A percentile compares a stretch with the other conserved stretches of the same genome.
Evolutionary conservation across 1,140 invertebrate species (phyloP).

Genomic region (Drosophila bocqueti): DNA sequence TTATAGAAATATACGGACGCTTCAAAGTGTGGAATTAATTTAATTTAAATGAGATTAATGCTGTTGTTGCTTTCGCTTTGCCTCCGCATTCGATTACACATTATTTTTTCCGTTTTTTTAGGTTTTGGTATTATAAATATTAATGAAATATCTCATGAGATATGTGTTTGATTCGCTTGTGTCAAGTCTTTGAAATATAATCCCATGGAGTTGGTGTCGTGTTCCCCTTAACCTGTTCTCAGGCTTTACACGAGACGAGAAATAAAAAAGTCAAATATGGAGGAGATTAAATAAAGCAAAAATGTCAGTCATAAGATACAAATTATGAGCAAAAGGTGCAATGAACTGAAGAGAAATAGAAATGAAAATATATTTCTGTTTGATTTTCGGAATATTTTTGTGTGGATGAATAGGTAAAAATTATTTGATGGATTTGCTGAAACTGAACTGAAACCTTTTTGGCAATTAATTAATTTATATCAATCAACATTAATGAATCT

Average conservation of each 20-base stretch:
- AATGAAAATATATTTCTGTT: conserved; percentile 9
- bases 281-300: conserved; percentile 27
- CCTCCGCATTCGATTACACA: conserved; percentile 43
- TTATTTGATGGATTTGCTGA: conserved; percentile 17
- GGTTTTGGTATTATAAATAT: conserved; percentile 43
- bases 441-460: conserved; percentile 13
- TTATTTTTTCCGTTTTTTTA: background rate
- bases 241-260: conserved; percentile 34
- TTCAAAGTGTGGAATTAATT: conserved; percentile 33
- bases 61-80: conserved; percentile 9
- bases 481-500: conserved; percentile 5
- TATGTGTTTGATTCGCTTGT: conserved; percentile 41
- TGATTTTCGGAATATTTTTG: conserved; percentile 6
- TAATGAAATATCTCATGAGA: conserved; percentile 39
- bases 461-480: conserved; percentile 19
- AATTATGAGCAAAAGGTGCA: conserved; percentile 36
- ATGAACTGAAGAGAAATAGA: conserved; percentile 26
- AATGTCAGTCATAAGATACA: conserved; percentile 26
- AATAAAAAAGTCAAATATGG: conserved; percentile 19
- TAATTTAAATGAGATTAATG: conserved; percentile 46
- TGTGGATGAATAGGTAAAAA: conserved; percentile 3
- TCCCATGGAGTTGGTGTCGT: conserved; percentile 24
- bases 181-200: conserved; percentile 44
- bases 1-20: conserved; percentile 19
- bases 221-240: conserved; percentile 43